Base-by-base conservation (phyloP, 2,113 vertebrate genomes). In the Atrichornis clamosus region DNA sequence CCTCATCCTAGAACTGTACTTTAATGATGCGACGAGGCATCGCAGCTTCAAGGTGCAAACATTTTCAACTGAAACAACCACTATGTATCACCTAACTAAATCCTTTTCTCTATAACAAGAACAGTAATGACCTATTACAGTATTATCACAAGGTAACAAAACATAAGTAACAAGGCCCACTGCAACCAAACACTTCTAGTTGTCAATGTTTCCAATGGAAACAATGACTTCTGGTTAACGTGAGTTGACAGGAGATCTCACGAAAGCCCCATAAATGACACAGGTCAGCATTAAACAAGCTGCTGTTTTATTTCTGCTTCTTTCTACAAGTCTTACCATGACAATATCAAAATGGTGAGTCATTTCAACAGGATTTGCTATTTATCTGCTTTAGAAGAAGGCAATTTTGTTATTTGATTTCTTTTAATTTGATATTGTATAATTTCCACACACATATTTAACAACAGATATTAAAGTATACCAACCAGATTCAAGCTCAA, bases 141-240 rank as follows among this genome's bases (percentile, higher is more conserved):
- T 87, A 95, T 96, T 95, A 97, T 97, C 97, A 96, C 84, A 95
- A 96, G 95, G 89, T 92, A 96, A 96, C 96, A 97, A 97, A 96
- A 89, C 46, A 28, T 96, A 90, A 96, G 87, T 96, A 97, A 97
- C 78, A 84, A 97, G 96, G 93, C 97, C 96, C 97, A 96, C 42
- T 96, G 96, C 97, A 97, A 96, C 97, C 76, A 96, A 94, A 90
- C 70, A 63, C 82, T 89, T 94, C 76, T 17, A 41, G 76, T 94
- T 96, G 95, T 96, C 95, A 94, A 3, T 62, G 89, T 78, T 95
- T 95, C 82, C 92, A 95, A 28, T 22, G 28, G 94, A 96, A 96
- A 96, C 94, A 95, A 97, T 97, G 96, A 96, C 82, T 97, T 94
- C 94, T 96, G 96, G 50, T 97, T 96, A 97, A 96, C 2, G 1